Evolutionary conservation across 2,888 invertebrate genomes (phyloP), one percentile per base, ranked within the genome.

Genomic region (Bombyx huttoni): DNA sequence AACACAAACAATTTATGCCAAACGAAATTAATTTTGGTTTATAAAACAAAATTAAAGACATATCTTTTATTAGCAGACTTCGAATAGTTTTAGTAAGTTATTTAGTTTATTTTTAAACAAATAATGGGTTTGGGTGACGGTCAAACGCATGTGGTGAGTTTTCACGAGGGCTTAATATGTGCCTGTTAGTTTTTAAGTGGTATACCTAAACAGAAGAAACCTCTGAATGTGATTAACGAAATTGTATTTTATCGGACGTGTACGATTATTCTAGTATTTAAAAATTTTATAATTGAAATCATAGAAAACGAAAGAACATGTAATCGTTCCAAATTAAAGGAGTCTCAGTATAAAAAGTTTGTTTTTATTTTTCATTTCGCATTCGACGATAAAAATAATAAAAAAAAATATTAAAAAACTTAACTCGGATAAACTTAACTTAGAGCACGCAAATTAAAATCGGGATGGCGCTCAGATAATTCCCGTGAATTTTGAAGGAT

Each of bases 131-230:
- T 61, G 81, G 86, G 75, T 82, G 68, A 69, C 64, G 84, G 86
- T 72, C 40, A 60, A 68, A 69, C 65, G 86, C 85, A 87, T 87
- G 87, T 87, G 87, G 87, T 87, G 87, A 74, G 87, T 81, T 87
- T 87, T 69, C 83, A 76, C 85, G 77, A 56, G 50, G 73, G 74
- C 64, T 61, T 59, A 62, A 64, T 24, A 70, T 72, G 73, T 76
- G 85, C 80, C 83, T 75, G 58, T 54, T 82, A 81, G 76, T 58
- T 66, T 46, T 13, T 81, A 81, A 78, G 73, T 69, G 70, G 74
- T 76, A 79, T 78, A 76, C 40, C 40, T 40, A 40, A 40, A 40
- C 12, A 40, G 8, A 67, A 65, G 67, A 71, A 81, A 75, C 81
- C 78, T 78, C 67, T 76, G 66, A 76, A 81, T 85, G 86, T 86